Percentiles rank a stretch among this genome's conserved stretches.
These are phyloP conservation scores for Lomographa bimaculata DNA, from an alignment of 2,888 invertebrate species.

Conservation along the genomic window DNA sequence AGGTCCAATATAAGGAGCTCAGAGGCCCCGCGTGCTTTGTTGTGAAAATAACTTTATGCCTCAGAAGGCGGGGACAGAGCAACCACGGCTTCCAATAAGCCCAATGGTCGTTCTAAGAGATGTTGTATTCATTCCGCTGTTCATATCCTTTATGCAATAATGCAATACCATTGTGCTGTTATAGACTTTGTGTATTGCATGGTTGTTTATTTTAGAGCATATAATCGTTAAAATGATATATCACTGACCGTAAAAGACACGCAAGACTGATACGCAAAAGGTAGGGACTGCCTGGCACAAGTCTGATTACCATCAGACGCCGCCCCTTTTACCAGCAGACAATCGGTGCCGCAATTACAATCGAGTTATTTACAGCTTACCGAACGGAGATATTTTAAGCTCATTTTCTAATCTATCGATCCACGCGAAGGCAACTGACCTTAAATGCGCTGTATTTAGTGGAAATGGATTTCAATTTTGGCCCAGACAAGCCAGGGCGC, in stretches of 20 bases:
- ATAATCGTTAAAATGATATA: constrained; percentile 36
- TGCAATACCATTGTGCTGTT: constrained; percentile 56
- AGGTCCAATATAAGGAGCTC: constrained; percentile 81
- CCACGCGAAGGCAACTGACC: constrained; percentile 49
- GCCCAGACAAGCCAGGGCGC: constrained; percentile 29
- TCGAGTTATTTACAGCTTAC: constrained; percentile 62
- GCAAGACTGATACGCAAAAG: constrained; percentile 47
- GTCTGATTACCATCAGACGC: constrained; percentile 57
- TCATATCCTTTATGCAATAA: constrained; percentile 69
- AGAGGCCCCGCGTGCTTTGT: constrained; percentile 73
- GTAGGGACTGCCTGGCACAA: constrained; percentile 44
- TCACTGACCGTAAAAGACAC: constrained; percentile 41
- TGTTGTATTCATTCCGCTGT: constrained; percentile 61
- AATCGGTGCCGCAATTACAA: constrained; percentile 62
- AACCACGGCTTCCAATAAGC: constrained; percentile 73
- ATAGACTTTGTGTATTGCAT: constrained; percentile 35
- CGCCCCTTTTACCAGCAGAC: constrained; percentile 51
- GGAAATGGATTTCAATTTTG: constrained; percentile 35
- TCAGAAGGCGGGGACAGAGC: constrained; percentile 71
- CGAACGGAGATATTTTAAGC: constrained; percentile 59
- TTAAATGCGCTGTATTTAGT: constrained; percentile 36
- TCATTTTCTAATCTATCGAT: constrained; percentile 62
- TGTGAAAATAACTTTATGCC: constrained; percentile 81
- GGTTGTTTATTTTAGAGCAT: constrained; percentile 32
- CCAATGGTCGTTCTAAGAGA: constrained; percentile 68